Conservation (phyloP, 2,113 vertebrate genomes). For the Gobius niger region DNA sequence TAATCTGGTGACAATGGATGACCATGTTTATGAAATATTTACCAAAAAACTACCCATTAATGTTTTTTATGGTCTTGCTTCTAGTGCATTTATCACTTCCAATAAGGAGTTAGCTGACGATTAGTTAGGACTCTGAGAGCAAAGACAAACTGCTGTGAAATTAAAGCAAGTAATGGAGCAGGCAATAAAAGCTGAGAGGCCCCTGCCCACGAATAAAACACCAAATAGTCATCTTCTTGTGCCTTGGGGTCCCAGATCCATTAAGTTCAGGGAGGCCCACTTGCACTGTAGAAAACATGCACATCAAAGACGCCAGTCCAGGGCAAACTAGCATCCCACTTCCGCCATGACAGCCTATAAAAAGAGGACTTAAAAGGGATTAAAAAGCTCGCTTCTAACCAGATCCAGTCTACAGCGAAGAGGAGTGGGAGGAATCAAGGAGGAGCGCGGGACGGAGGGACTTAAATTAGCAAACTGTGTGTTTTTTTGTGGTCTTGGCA, state of each 20-base stretch:
- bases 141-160: neutral
- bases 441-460: constrained; percentile 64
- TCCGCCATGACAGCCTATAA: constrained; percentile 46
- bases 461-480: constrained; percentile 73
- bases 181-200: constrained; percentile 25
- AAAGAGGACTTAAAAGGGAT: constrained; percentile 49
- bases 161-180: constrained; percentile 11
- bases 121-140: neutral
- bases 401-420: constrained; percentile 36
- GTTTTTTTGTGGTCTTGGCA: constrained; percentile 71
- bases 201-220: constrained; percentile 41
- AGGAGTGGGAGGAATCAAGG: constrained; percentile 47
- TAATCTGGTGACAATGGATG: too few species aligned
- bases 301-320: constrained; percentile 60
- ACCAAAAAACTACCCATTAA: too few species aligned
- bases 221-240: constrained; percentile 47
- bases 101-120: neutral
- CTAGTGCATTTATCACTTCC: neutral
- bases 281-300: constrained; percentile 29
- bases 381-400: constrained; percentile 52
- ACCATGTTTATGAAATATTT: too few species aligned
- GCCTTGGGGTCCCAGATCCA: constrained; percentile 41
- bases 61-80: neutral
- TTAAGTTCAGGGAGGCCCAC: constrained; percentile 41
- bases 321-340: constrained; percentile 48